A percentile compares a stretch with the other conserved stretches of the same genome.
Evolutionary conservation across 2,888 invertebrate genomes (phyloP).

Genomic region (Drosophila tripunctata): DNA sequence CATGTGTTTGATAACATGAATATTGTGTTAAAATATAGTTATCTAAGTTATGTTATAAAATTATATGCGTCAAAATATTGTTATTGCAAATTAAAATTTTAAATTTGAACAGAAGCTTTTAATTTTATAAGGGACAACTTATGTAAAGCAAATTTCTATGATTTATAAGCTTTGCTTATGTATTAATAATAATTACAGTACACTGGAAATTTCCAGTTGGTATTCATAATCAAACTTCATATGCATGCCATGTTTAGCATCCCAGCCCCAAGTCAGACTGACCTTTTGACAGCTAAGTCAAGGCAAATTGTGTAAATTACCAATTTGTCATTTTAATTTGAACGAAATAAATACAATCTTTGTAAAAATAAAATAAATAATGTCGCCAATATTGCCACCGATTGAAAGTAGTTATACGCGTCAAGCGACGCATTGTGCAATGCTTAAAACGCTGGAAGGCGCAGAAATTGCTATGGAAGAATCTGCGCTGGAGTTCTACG

Average conservation of each 20-base stretch:
- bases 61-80: too few species aligned
- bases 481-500: slow-evolving; percentile 40
- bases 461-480: slow-evolving; percentile 31
- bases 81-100: too few species aligned
- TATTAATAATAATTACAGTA: too few species aligned
- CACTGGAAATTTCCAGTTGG: too few species aligned
- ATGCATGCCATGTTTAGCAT: too few species aligned
- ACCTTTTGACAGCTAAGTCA: neutral
- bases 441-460: slow-evolving; percentile 12
- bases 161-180: too few species aligned
- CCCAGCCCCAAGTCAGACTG: neutral
- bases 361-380: neutral
- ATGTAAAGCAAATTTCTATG: too few species aligned
- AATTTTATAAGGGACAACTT: too few species aligned
- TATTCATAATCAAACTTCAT: too few species aligned
- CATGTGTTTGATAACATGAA: slow-evolving; percentile 35
- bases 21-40: too few species aligned
- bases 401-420: neutral
- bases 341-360: neutral
- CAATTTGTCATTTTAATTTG: neutral
- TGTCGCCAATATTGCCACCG: neutral
- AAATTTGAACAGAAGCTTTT: too few species aligned
- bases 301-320: neutral
- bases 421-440: neutral
- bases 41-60: too few species aligned